These are phyloP conservation scores for Falco novaeseelandiae DNA, from an alignment of 2,797 vertebrate genomes.

Conservation along the genomic window DNA sequence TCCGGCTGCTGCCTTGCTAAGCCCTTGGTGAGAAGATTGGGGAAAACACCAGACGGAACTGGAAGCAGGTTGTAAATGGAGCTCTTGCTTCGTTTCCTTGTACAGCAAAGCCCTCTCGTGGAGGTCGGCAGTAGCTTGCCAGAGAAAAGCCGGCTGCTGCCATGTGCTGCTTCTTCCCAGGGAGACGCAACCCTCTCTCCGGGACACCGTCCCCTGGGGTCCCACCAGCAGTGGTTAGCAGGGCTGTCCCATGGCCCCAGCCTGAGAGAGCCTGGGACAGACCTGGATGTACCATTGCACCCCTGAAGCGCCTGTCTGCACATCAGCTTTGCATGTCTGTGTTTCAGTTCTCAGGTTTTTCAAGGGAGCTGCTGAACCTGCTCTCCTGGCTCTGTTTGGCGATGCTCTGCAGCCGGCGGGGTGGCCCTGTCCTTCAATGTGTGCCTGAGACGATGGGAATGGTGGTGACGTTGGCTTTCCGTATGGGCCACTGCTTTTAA, in stretches of 20 bases:
- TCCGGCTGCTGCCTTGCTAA: not conserved
- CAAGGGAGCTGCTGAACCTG: not conserved
- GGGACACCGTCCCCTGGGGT: not conserved
- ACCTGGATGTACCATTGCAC: fast-evolving
- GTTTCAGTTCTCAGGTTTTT: not conserved
- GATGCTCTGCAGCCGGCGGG: fast-evolving
- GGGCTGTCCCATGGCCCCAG: not conserved
- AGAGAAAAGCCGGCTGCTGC: not conserved
- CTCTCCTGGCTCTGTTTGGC: not conserved
- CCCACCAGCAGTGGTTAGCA: fast-evolving
- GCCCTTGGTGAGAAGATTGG: not conserved
- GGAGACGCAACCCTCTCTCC: not conserved
- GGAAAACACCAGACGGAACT: not conserved
- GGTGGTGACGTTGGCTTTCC: not conserved
- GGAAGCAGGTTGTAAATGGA: not conserved
- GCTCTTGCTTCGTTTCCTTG: not conserved
- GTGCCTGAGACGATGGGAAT: not conserved
- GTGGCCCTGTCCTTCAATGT: fast-evolving
- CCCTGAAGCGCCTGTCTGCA: not conserved
- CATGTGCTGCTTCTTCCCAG: not conserved
- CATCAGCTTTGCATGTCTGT: fast-evolving
- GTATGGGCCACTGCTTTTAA: not conserved
- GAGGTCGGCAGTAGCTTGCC: conserved; percentile 30
- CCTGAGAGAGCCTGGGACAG: not conserved
- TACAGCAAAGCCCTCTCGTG: conserved; percentile 69